Evolutionary conservation across 2,113 vertebrate species (phyloP), one percentile per base, ranked within the genome.

Genomic region (Varanus komodoensis): DNA sequence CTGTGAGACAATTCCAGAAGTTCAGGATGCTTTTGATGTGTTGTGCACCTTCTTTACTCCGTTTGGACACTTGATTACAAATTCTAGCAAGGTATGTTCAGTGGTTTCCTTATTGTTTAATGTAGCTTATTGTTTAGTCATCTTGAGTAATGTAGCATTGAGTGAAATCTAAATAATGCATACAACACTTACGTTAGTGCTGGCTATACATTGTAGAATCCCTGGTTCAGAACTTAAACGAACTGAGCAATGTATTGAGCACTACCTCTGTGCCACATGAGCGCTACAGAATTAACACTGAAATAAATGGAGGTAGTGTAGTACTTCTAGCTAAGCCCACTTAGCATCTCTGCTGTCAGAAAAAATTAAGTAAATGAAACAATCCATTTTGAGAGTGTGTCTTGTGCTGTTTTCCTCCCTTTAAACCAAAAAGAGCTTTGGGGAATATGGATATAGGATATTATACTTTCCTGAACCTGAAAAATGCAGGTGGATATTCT

Each of bases 11-110:
- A 89, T 96, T 92, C 95, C 97, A 82, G 97, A 96, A 92, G 91
- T 96, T 84, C 97, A 97, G 94, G 97, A 97, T 85, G 96, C 97
- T 93, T 95, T 97, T 86, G 95, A 97, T 93, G 89, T 98, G 80
- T 54, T 98, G 77, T 96, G 97, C 86, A 97, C 96, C 81, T 87
- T 96, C 61, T 87, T 98, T 67, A 91, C 93, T 2, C 96, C 97
- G 75, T 94, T 97, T 95, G 97, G 95, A 80, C 96, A 90, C 12
- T 84, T 96, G 91, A 81, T 93, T 82, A 93, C 95, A 92, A 74
- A 85, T 89, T 90, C 93, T 93, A 91, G 61, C 61, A 92, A 93
- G 95, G 96, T 96, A 95, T 91, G 94, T 95, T 54, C 17, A 17
- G 64, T 2, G 82, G 52, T 34, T 87, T 1, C 61, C 73, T 14